Evolutionary conservation across 2,797 vertebrate genomes (phyloP), one percentile per base, ranked within the genome.

Genomic region (Esox masquinongy): DNA sequence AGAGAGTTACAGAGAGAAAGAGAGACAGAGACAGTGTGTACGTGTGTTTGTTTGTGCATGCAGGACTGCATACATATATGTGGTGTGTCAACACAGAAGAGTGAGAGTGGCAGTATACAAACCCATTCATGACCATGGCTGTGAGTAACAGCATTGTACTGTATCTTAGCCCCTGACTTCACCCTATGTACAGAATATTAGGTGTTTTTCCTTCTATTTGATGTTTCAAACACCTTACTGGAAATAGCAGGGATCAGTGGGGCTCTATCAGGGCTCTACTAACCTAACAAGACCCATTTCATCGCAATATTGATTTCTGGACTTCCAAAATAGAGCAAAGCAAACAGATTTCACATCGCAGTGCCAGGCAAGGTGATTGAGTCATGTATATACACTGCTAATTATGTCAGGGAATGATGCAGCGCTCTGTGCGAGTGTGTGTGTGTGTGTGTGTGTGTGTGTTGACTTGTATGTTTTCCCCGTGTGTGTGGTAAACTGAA

Each of bases 241-340:
- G 53, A 79, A 17, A 50, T 5, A 24, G 51, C 74, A 36, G 29
- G 16, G 51, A 79, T 73, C 56, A 66, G 74, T 56, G 63, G 36
- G 39, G 3, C 76, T 77, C 70, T 79, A 56, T 76, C 78, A 77
- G 50, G 73, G 24, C 69, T 66, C 63, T 72, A 75, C 56, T 49
- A 61, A 34, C 49, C 50, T 74, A 73, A 86, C 81, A 85, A 84
- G 82, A 73, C 72, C 72, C 68, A 53, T 84, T 83, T 84, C 76
- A 82, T 73, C 71, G 72, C 68, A 70, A 83, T 39, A 80, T 75
- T 69, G 73, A 83, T 80, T 83, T 79, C 26, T 39, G 63, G 22
- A 69, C 68, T 84, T 84, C 73, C 75, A 72, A 85, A 84, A 84
- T 82, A 80, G 84, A 74, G 74, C 70, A 4, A 43, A 63, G 70